phyloP scores from a whole-genome alignment of 2,888 invertebrate genomes.

The Ceramica pisi region DNA sequence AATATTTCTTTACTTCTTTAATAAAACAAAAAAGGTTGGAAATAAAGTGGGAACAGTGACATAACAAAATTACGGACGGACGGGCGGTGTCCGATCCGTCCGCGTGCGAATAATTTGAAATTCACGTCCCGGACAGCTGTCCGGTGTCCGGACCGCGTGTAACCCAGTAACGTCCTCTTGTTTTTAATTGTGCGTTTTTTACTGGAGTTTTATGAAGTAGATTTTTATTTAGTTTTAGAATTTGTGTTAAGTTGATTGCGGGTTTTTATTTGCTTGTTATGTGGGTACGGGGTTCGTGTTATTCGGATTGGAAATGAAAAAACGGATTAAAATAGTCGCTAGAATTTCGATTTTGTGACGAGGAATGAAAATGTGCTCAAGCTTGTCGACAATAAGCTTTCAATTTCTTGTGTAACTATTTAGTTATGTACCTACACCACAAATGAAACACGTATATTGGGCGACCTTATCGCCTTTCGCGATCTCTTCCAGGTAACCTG shows the following conservation, averaged over 20 bases:
- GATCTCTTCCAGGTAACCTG: too few species aligned
- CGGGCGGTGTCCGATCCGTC: conserved; percentile 40
- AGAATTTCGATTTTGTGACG: not conserved
- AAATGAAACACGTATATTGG: too few species aligned
- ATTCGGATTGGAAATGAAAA: not conserved
- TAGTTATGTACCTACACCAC: too few species aligned
- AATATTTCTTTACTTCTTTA: conserved; percentile 43
- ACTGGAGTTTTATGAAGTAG: conserved; percentile 21
- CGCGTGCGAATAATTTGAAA: conserved; percentile 64
- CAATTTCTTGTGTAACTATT: too few species aligned
- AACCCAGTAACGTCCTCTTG: conserved; percentile 14
- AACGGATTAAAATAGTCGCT: not conserved
- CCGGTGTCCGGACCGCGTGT: conserved; percentile 33
- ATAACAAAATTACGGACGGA: conserved; percentile 45
- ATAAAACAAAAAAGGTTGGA: conserved; percentile 50
- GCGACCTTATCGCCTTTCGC: too few species aligned
- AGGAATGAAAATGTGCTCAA: not conserved
- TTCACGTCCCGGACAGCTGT: conserved; percentile 55
- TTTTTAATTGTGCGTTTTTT: conserved; percentile 39
- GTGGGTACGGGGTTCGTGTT: not conserved
- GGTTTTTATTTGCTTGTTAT: conserved; percentile 19
- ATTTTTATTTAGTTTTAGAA: conserved; percentile 21
- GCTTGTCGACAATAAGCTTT: too few species aligned
- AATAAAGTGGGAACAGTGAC: conserved; percentile 32
- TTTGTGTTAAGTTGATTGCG: conserved; percentile 3